Conservation (phyloP, 2,888 invertebrate species). For the Ectropis crepuscularia region DNA sequence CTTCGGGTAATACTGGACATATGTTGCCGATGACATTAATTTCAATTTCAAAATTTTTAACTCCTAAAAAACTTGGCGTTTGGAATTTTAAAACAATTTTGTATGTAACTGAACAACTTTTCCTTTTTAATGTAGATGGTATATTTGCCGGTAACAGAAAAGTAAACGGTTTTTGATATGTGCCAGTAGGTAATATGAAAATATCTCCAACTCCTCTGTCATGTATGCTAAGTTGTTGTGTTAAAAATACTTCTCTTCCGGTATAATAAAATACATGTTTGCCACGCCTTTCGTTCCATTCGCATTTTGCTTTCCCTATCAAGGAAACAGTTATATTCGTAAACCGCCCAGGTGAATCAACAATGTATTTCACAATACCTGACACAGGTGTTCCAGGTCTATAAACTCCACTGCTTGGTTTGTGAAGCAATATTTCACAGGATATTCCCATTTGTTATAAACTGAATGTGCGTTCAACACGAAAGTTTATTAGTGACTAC, state of each 20-base stretch:
- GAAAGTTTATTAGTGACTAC: no score
- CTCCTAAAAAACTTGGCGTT: slow-evolving; percentile 39
- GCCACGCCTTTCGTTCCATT: no score
- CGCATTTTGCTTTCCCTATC: no score
- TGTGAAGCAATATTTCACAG: no score
- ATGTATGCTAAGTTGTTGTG: slow-evolving; percentile 30
- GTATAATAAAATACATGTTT: no score
- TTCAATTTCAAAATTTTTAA: slow-evolving; percentile 33
- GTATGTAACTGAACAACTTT: slow-evolving; percentile 39
- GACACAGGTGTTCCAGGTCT: no score
- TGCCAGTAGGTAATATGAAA: slow-evolving; percentile 25
- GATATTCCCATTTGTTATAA: no score
- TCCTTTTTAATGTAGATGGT: slow-evolving; percentile 44
- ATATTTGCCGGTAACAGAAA: slow-evolving; percentile 44
- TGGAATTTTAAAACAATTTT: slow-evolving; percentile 38
- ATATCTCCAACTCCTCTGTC: slow-evolving; percentile 21
- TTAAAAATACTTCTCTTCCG: slow-evolving; percentile 24
- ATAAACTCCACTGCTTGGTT: no score
- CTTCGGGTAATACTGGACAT: slow-evolving; percentile 25
- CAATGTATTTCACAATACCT: no score
- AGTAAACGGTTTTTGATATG: slow-evolving; percentile 37
- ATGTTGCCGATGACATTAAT: slow-evolving; percentile 42
- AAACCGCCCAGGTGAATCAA: no score
- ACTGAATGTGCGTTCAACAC: no score
- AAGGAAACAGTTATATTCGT: no score